Percentiles rank a stretch among this genome's conserved stretches.
Evolutionary conservation across 2,888 invertebrate species (phyloP).

Genomic region (Troglohyphantes excavatus): DNA sequence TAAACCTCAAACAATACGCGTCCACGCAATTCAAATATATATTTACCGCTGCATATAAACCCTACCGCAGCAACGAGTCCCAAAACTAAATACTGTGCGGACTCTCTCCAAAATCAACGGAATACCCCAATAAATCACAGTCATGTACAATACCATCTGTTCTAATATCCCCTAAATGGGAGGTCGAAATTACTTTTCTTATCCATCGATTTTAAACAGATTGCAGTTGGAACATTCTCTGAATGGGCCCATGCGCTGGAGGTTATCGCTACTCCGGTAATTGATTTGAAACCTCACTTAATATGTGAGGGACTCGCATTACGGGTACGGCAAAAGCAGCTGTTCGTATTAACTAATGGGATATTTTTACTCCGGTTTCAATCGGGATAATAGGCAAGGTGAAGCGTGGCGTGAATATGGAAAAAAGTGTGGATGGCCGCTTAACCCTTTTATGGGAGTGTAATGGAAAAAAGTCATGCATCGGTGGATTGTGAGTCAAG

Average conservation of each 20-base stretch:
- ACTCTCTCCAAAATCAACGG: background rate
- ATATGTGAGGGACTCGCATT: conserved; percentile 43
- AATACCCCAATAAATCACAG: conserved; percentile 45
- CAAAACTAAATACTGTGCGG: background rate
- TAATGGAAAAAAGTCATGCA: too few species aligned
- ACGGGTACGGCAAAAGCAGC: conserved; percentile 27
- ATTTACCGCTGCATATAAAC: too few species aligned
- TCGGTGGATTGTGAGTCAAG: too few species aligned
- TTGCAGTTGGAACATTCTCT: background rate
- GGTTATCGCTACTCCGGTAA: conserved; percentile 39
- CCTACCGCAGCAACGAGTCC: background rate
- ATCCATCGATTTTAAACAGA: conserved; percentile 42
- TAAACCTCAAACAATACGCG: too few species aligned
- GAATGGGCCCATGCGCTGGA: background rate
- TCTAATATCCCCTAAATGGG: conserved; percentile 43
- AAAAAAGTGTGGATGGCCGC: background rate
- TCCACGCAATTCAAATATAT: too few species aligned
- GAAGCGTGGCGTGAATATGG: background rate
- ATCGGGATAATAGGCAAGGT: background rate
- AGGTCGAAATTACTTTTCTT: conserved; percentile 61
- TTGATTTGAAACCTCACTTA: conserved; percentile 58
- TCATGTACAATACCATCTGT: conserved; percentile 51
- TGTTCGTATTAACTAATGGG: conserved; percentile 33
- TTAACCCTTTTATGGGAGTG: too few species aligned
- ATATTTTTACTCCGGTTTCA: background rate